phyloP scores from a whole-genome alignment of 2,888 invertebrate species.

The Flexamia atlantica region DNA sequence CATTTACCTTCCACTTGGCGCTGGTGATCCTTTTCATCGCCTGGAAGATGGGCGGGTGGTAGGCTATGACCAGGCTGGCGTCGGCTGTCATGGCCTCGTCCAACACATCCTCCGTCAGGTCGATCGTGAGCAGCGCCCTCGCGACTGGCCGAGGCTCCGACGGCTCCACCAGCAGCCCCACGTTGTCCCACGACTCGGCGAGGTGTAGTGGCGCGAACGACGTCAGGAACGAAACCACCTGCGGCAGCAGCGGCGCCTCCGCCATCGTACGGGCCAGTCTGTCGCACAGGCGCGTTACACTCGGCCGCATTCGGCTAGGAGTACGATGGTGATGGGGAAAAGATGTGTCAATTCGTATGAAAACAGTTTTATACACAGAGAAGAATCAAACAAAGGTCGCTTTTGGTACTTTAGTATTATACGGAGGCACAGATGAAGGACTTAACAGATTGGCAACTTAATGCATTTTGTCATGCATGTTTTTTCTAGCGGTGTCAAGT shows the following conservation, averaged over 20 bases:
- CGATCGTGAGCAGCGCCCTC: constrained; percentile 92
- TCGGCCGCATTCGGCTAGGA: neutral
- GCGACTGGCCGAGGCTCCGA: constrained; percentile 77
- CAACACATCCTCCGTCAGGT: constrained; percentile 92
- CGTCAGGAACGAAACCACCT: constrained; percentile 80
- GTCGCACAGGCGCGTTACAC: constrained; percentile 22
- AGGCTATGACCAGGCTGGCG: constrained; percentile 91
- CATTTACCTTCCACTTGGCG: constrained; percentile 81
- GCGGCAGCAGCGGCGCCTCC: constrained; percentile 66
- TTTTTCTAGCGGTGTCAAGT: no score
- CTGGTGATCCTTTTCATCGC: constrained; percentile 87
- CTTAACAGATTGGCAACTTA: no score
- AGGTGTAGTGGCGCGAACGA: constrained; percentile 83
- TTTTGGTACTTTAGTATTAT: no score
- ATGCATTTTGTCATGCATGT: no score
- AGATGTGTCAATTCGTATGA: no score
- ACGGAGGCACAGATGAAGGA: no score
- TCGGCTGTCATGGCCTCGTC: constrained; percentile 85
- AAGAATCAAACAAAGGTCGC: no score
- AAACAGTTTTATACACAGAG: no score
- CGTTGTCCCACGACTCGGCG: constrained; percentile 96
- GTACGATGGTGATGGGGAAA: no score
- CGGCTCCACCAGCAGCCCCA: constrained; percentile 94
- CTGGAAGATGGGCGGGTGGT: constrained; percentile 97
- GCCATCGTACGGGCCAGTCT: constrained; percentile 26